Base-by-base conservation (phyloP, 2,888 invertebrate species). In the Dynastes grantii region DNA sequence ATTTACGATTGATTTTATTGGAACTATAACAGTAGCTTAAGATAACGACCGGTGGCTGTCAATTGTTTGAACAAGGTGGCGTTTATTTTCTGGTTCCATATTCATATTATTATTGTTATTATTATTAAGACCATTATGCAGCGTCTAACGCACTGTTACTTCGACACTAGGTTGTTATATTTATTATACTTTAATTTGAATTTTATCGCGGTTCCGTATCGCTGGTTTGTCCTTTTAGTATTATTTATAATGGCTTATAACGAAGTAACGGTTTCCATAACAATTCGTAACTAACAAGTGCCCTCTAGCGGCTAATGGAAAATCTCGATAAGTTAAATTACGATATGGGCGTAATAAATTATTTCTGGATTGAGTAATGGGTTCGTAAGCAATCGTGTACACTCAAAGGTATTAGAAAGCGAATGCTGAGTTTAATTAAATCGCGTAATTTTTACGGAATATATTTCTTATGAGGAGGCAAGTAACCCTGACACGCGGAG, bases 11-110 rank as follows among this genome's bases (percentile, higher is more conserved):
- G 27, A 49, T 68, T 68, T 68, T 51, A 68, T 53, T 68, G 49
- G 68, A 49, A 68, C 51, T 71, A 71, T 58, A 73, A 73, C 73
- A 61, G 58, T 73, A 73, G 73, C 73, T 73, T 40, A 61, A 73
- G 58, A 61, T 73, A 61, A 45, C 73, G 29, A 63, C 51, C 27
- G 11, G 16, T 51, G 51, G 22, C 68, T 51, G 68, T 73, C 58
- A 73, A 73, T 58, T 45, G 73, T 73, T 58, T 22, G 22, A 40
- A 51, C 32, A 68, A 51, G 22, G 49, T 51, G 51, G 8, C 51
- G 27, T n/a, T 49, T 3, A 51, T n/a, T 49, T 22, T 51, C 5
- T 51, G 3, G 13, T 68, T 29, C 51, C 49, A 37, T 11, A 45
- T 45, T 11, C 45, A 45, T 45, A 45, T 45, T 45, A 45, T 45